phyloP scores from a whole-genome alignment of 2,797 vertebrate species.

The Chaenodraco wilsoni region DNA sequence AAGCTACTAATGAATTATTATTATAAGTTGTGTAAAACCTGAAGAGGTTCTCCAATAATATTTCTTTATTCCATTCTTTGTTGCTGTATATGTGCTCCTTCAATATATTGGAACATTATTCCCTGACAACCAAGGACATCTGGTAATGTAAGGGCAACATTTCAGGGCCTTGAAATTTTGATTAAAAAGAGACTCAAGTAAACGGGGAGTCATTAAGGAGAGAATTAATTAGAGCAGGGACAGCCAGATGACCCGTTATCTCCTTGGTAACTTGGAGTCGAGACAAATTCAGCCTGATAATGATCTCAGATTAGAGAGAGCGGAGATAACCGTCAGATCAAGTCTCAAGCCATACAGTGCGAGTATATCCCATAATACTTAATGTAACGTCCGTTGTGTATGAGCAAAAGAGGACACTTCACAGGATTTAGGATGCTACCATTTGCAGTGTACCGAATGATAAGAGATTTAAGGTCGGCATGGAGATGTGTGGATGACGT shows the following conservation, averaged over 20 bases:
- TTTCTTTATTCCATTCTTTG: constrained; percentile 1
- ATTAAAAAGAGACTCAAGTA: constrained; percentile 43
- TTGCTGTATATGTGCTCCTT: not conserved
- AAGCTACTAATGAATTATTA: too few species aligned
- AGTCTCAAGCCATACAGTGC: not conserved
- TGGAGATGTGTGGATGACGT: not conserved
- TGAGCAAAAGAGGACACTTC: constrained; percentile 6
- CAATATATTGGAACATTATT: not conserved
- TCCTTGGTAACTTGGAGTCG: constrained; percentile 57
- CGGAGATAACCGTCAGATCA: constrained; percentile 37
- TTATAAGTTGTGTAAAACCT: too few species aligned
- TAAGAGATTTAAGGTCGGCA: not conserved
- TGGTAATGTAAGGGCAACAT: constrained; percentile 16
- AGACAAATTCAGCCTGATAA: constrained; percentile 54
- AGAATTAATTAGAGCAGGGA: constrained; percentile 57
- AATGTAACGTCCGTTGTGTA: not conserved
- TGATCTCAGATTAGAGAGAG: constrained; percentile 48
- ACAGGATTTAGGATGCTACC: not conserved
- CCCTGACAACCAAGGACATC: not conserved
- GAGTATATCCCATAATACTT: not conserved
- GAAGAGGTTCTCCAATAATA: constrained; percentile 14
- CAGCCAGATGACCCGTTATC: constrained; percentile 47
- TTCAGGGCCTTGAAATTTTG: constrained; percentile 28
- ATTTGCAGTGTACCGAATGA: not conserved
- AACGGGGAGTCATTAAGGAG: constrained; percentile 22